Percentiles rank a stretch among this genome's conserved stretches.
Conservation (phyloP, 2,888 invertebrate genomes). For the Acronicta alni region DNA sequence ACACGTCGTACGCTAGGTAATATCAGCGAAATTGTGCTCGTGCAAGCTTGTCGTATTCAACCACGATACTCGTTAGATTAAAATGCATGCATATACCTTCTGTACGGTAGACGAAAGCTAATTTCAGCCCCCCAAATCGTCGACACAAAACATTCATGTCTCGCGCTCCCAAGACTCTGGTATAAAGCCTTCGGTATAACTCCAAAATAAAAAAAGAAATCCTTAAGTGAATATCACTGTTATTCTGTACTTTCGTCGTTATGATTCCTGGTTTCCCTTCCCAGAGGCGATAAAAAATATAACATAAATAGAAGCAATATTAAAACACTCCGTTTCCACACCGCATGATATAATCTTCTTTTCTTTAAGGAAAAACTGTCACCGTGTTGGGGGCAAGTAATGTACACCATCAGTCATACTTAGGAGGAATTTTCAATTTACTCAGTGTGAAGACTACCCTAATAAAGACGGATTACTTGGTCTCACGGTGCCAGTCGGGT, state of each 20-base stretch:
- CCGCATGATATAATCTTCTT: constrained; percentile 84
- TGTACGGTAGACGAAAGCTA: constrained; percentile 50
- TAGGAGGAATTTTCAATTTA: constrained; percentile 88
- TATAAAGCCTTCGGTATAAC: constrained; percentile 53
- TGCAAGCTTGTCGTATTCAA: constrained; percentile 26
- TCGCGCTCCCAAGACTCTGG: constrained; percentile 18
- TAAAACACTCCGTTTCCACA: constrained; percentile 80
- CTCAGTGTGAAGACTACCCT: constrained; percentile 75
- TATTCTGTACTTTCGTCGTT: constrained; percentile 75
- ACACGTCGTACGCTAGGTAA: constrained; percentile 41
- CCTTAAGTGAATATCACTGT: constrained; percentile 83
- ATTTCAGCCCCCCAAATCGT: constrained; percentile 54
- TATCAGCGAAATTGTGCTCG: constrained; percentile 40
- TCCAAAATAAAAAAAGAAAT: constrained; percentile 68
- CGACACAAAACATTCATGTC: constrained; percentile 54
- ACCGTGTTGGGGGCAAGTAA: constrained; percentile 81
- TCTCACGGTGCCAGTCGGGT: constrained; percentile 67
- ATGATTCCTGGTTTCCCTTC: constrained; percentile 77
- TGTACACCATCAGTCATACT: constrained; percentile 88
- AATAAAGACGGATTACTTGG: constrained; percentile 85
- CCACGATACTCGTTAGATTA: constrained; percentile 52
- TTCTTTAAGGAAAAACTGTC: constrained; percentile 83
- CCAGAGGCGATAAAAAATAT: constrained; percentile 76
- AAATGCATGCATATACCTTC: constrained; percentile 44
- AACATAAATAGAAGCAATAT: constrained; percentile 87